A percentile compares a stretch with the other conserved stretches of the same genome.
These are phyloP conservation scores for Poecilia velifera DNA, from an alignment of 2,797 vertebrate genomes.

Conservation along the genomic window DNA sequence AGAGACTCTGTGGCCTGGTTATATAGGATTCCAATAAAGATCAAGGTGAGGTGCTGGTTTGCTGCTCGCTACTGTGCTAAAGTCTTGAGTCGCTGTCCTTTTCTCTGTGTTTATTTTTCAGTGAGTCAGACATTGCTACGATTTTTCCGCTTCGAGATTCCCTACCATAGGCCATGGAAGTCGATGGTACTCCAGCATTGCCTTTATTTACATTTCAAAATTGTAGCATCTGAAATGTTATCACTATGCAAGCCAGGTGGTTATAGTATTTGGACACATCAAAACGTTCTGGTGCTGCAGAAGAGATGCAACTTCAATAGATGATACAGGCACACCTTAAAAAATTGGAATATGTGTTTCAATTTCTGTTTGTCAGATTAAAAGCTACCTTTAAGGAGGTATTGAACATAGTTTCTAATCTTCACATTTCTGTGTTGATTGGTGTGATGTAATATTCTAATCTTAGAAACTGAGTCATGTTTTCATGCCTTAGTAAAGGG, in stretches of 20 bases:
- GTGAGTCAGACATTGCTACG: too few species aligned
- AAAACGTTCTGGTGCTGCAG: neutral
- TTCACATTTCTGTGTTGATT: neutral
- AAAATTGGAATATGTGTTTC: neutral
- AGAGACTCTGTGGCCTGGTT: constrained; percentile 49
- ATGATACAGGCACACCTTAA: neutral
- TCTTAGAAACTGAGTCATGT: too few species aligned
- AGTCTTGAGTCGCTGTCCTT: neutral
- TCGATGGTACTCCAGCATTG: neutral
- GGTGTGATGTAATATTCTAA: too few species aligned
- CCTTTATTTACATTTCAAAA: neutral
- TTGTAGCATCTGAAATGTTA: neutral
- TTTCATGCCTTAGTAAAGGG: too few species aligned
- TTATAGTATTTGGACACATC: neutral
- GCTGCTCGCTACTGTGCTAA: constrained; percentile 15
- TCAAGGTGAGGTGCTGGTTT: constrained; percentile 45
- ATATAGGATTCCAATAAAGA: constrained; percentile 39
- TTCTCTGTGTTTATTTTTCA: neutral
- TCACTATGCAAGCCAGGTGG: neutral
- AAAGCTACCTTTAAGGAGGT: neutral
- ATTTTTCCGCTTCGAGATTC: neutral
- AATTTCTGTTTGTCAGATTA: neutral
- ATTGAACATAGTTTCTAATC: neutral
- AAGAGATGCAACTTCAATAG: neutral
- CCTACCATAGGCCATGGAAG: neutral